Conservation (phyloP, 2,113 vertebrate genomes). For the Lophochroa leadbeateri region DNA sequence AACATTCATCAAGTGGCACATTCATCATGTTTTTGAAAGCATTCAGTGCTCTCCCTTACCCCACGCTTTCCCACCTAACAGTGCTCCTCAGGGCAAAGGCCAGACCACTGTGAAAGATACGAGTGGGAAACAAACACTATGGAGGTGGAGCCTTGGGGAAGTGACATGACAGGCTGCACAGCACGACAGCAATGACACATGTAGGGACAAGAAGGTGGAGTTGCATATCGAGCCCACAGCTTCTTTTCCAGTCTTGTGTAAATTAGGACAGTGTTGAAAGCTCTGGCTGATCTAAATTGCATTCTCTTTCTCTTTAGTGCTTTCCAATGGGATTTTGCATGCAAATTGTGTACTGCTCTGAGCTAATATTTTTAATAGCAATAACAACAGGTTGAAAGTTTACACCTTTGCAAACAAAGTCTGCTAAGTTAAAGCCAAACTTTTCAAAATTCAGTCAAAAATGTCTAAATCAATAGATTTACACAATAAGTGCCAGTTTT, state of each 20-base stretch:
- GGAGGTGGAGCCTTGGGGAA: neutral
- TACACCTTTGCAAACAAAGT: neutral
- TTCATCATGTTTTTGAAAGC: neutral
- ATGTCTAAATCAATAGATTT: neutral
- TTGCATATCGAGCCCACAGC: neutral
- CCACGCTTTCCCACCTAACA: neutral
- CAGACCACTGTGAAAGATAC: neutral
- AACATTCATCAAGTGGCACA: neutral
- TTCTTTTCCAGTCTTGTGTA: neutral
- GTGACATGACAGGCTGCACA: neutral
- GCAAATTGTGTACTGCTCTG: neutral
- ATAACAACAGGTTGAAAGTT: neutral
- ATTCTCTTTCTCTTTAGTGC: neutral
- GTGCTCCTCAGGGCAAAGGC: neutral
- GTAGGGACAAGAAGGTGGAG: neutral
- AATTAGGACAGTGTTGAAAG: neutral
- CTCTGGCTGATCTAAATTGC: neutral
- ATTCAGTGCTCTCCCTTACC: neutral
- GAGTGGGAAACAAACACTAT: neutral
- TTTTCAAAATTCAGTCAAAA: neutral
- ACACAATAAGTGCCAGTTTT: neutral
- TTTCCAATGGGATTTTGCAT: neutral
- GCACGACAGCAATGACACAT: accelerated
- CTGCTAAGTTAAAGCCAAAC: neutral
- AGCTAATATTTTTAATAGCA: neutral